These are phyloP conservation scores for Prunella strophiata DNA, from an alignment of 2,797 vertebrate species.

Conservation along the genomic window DNA sequence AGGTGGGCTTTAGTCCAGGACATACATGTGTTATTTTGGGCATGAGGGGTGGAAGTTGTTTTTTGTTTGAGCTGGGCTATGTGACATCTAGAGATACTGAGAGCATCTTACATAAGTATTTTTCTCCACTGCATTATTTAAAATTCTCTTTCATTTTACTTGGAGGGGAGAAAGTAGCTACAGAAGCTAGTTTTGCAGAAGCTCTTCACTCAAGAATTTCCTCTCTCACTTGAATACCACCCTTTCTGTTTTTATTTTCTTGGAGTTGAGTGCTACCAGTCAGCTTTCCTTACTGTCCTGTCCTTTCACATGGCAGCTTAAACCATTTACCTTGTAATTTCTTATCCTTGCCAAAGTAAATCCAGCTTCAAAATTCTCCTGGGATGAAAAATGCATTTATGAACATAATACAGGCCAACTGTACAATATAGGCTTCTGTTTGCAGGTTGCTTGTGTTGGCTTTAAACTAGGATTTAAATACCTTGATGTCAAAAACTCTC, in stretches of 20 bases:
- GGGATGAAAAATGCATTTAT: background rate
- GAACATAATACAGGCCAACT: background rate
- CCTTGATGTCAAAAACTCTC: background rate
- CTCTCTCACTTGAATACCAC: background rate
- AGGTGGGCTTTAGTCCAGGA: background rate
- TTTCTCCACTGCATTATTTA: background rate
- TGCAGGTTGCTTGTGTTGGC: background rate
- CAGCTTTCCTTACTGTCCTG: background rate
- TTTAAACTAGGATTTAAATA: background rate
- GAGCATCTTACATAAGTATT: background rate
- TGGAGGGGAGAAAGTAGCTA: background rate
- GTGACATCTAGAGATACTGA: background rate
- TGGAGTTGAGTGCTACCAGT: background rate
- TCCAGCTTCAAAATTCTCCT: background rate
- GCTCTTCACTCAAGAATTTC: background rate
- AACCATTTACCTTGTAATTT: background rate
- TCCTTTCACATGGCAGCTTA: background rate
- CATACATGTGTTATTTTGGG: background rate
- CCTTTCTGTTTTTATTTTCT: background rate
- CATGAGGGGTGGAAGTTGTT: background rate
- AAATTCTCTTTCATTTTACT: background rate
- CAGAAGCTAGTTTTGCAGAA: constrained; percentile 19
- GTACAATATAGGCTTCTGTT: background rate
- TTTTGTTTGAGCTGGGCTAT: background rate
- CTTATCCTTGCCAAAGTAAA: background rate